Conservation (phyloP, 2,113 vertebrate genomes). For the Brienomyrus longianalis region DNA sequence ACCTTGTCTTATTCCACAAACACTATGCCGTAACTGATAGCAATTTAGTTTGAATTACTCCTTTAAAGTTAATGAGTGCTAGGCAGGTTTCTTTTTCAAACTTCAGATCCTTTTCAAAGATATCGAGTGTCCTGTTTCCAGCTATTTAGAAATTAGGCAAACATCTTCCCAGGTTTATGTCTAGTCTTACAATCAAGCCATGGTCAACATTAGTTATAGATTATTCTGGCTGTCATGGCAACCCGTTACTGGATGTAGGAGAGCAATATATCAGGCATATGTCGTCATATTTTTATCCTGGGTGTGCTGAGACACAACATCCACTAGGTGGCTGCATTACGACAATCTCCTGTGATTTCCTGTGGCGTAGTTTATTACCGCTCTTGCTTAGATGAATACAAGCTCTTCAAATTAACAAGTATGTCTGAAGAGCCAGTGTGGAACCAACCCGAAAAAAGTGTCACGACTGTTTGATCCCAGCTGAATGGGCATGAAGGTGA, state of each 20-base stretch:
- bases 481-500: neutral
- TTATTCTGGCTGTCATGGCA: neutral
- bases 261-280: neutral
- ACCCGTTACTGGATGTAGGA: neutral
- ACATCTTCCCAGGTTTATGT: neutral
- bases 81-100: slow-evolving; percentile 11
- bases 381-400: neutral
- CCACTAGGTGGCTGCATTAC: slow-evolving; percentile 17
- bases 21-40: slow-evolving; percentile 15
- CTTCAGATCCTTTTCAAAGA: neutral
- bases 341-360: neutral
- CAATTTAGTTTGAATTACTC: slow-evolving; percentile 11
- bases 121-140: neutral
- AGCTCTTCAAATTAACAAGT: neutral
- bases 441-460: neutral
- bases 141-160: neutral
- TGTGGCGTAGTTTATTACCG: neutral
- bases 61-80: slow-evolving; percentile 19
- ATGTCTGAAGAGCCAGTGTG: neutral
- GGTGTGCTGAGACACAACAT: neutral
- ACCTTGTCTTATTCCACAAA: slow-evolving; percentile 9
- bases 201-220: neutral
- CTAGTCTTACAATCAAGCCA: neutral
- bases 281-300: neutral
- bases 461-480: neutral